Evolutionary conservation across 2,113 vertebrate species (phyloP), one percentile per base, ranked within the genome.

Genomic region (Copsychus sechellarum): DNA sequence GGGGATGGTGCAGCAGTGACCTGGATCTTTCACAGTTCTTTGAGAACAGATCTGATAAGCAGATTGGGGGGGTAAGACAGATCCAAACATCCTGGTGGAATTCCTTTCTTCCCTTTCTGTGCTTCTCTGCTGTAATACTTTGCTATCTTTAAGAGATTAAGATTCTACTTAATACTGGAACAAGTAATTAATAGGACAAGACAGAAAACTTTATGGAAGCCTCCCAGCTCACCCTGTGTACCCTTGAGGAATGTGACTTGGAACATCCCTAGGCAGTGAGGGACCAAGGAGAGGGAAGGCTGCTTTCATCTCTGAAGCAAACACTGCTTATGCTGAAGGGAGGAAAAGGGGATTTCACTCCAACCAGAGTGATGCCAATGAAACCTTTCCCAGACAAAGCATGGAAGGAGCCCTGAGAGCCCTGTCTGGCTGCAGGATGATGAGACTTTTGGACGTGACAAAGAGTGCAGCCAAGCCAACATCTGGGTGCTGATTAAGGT

Each of bases 221-320:
- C 36, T 10, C 77, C 25, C 45, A 80, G 73, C 38, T 64, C 16
- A 65, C 10, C 15, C 40, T 69, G 48, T 11, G 40, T 24, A 40
- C 28, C 45, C 19, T 2, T 65, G 65, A 70, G 42, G 51, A 47
- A 29, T 0, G 0, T 34, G 29, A 56, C 40, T 14, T 45, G 33
- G 38, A 88, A 67, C 65, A 54, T 22, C 54, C 40, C 23, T 9
- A 40, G n/a, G 58, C 65, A 84, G 33, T 8, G 24, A 34, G 20
- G 56, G 34, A 38, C 34, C 0, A 0, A 76, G 58, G 15, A 86
- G 28, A 77, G 18, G 18, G 33, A 56, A 72, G 6, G 29, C 11
- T 58, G 28, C 9, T 73, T 36, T 33, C 33, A 22, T 17, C 45
- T 51, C 76, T 11, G 8, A 77, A 81, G 8, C 28, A 72, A 89